phyloP scores from a whole-genome alignment of 1,140 invertebrate genomes.

The Gonatopus flavifemur region DNA sequence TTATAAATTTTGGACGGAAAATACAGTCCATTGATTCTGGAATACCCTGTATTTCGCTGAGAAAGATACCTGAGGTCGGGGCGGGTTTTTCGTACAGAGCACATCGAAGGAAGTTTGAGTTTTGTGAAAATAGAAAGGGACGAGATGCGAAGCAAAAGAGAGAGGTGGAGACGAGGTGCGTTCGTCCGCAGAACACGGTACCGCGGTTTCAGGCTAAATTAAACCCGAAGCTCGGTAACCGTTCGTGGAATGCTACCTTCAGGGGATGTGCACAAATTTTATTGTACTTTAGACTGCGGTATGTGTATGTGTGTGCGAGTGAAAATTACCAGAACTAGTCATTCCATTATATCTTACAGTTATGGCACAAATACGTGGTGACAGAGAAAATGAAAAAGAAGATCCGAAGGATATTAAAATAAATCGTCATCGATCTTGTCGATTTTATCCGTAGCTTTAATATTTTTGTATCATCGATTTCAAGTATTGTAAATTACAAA shows the following conservation, averaged over 20 bases:
- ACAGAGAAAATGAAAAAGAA: too few relatives aligned
- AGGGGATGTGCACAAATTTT: too few relatives aligned
- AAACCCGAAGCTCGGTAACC: conserved; percentile 23
- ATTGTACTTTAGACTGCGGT: too few relatives aligned
- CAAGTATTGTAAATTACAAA: too few relatives aligned
- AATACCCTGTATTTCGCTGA: conserved; percentile 6
- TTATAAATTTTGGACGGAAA: too few relatives aligned
- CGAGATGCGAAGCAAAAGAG: too few relatives aligned
- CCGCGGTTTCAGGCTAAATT: conserved; percentile 34
- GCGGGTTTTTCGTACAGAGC: not conserved
- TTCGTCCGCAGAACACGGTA: conserved; percentile 22
- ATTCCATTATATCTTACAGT: not conserved
- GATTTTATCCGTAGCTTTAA: too few relatives aligned
- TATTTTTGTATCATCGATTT: too few relatives aligned
- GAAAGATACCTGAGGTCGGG: conserved; percentile 15
- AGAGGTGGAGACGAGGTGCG: not conserved
- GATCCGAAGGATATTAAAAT: too few relatives aligned
- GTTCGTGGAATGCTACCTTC: conserved; percentile 9
- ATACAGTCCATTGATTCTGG: too few relatives aligned
- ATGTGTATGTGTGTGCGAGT: too few relatives aligned
- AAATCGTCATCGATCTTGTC: too few relatives aligned
- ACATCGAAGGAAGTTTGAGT: conserved; percentile 8
- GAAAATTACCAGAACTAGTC: not conserved
- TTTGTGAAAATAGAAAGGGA: not conserved
- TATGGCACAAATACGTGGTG: not conserved